Evolutionary conservation across 1,140 invertebrate genomes (phyloP).

Genomic region (Littorina saxatilis): DNA sequence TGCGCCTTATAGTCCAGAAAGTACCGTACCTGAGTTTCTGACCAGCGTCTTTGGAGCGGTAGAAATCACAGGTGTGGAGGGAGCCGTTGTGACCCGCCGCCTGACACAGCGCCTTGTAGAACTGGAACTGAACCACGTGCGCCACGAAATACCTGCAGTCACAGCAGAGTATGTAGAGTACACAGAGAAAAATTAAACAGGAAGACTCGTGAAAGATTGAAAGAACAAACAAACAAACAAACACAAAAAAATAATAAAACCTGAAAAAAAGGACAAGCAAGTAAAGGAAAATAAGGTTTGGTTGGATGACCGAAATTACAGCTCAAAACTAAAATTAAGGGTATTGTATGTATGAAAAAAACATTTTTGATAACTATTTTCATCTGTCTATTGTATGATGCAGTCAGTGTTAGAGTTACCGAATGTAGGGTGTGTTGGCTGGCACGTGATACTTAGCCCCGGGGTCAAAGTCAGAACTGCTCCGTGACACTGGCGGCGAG

Average conservation of each 20-base stretch:
- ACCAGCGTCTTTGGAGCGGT: neutral
- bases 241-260: neutral
- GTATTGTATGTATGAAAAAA: too few relatives aligned
- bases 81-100: conserved; percentile 85
- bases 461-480: conserved; percentile 70
- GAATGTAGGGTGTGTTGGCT: conserved; percentile 67
- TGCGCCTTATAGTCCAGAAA: too few relatives aligned
- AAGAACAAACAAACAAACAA: neutral
- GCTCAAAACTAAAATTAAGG: too few relatives aligned
- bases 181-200: neutral
- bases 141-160: conserved; percentile 77
- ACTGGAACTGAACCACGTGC: conserved; percentile 93
- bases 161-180: too few relatives aligned
- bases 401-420: too few relatives aligned
- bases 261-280: neutral
- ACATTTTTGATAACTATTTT: too few relatives aligned
- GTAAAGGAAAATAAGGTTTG: neutral
- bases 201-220: neutral
- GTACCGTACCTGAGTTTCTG: neutral
- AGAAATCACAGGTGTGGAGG: conserved; percentile 71
- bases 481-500: conserved; percentile 61
- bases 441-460: conserved; percentile 73
- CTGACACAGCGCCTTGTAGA: conserved; percentile 89
- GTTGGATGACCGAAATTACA: too few relatives aligned
- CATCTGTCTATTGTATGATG: too few relatives aligned